Conservation (phyloP, 2,797 vertebrate genomes). For the Saxicola maurus region DNA sequence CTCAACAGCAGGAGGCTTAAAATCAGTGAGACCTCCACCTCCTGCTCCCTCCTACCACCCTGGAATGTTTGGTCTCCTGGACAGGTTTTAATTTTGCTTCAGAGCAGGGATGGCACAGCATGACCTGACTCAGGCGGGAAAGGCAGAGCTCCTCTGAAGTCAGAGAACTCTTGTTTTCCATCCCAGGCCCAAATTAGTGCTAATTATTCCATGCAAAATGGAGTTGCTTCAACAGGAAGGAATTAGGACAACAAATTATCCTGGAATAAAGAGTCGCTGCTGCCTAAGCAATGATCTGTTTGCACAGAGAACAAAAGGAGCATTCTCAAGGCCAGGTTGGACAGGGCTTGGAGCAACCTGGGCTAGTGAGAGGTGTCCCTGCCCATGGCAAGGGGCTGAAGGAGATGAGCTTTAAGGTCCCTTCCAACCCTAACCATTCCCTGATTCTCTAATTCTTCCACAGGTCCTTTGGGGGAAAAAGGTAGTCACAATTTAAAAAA, state of each 20-base stretch:
- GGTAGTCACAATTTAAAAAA: neutral
- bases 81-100: neutral
- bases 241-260: conserved; percentile 51
- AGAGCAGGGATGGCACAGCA: neutral
- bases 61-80: neutral
- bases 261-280: neutral
- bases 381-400: neutral
- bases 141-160: conserved; percentile 9
- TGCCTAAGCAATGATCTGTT: neutral
- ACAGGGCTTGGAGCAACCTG: neutral
- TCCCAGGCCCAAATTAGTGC: conserved; percentile 10
- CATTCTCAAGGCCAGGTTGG: neutral
- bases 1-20: neutral
- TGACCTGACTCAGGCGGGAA: neutral
- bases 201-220: conserved; percentile 38
- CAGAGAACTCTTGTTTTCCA: neutral
- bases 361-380: neutral
- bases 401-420: neutral
- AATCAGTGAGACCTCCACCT: neutral
- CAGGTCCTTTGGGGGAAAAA: neutral
- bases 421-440: neutral
- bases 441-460: neutral
- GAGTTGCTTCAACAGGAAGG: conserved; percentile 27
- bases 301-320: neutral
- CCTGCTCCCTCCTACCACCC: neutral